Base-by-base conservation (phyloP, 2,888 invertebrate species). In the Stenchaetothrips biformis region DNA sequence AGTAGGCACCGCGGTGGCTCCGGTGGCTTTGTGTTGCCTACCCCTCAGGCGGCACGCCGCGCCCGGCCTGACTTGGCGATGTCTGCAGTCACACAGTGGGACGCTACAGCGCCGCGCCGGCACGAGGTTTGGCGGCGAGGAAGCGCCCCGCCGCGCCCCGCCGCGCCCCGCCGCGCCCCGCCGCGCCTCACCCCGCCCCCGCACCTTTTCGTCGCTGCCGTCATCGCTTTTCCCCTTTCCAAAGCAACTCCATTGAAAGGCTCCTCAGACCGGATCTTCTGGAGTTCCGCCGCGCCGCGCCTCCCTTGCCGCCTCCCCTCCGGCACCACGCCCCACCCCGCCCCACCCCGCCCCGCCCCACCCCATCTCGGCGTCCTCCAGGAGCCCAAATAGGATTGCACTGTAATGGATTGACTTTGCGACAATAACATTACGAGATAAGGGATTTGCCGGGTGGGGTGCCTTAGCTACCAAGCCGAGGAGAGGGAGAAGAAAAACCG, bases 401-500 rank as follows among this genome's bases (percentile, higher is more conserved):
- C 67, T 74, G 67, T 74, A 74, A 74, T 74, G 67, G 67, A 74
- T 74, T 74, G 67, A 74, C 67, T 74, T 74, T 74, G 67, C 67
- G 67, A 74, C 67, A 74, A 74, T 74, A 74, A 74, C 67, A 74
- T 74, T 74, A 74, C 67, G 67, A 74, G 67, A 74, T 74, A 74
- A 74, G 67, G 67, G 67, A 21, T 21, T 16, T 18, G 59, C 18
- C 59, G 0, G 67, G 21, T 53, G 21, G 67, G 67, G 67, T 21
- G 25, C 25, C 67, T 11, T 25, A 4, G 67, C 67, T 4, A 37
- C 37, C 37, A 37, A 1, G 37, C 37, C 37, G 37, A 37, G 37
- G 37, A 37, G 37, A 4, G 37, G 37, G 37, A 37, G 4, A 37
- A 37, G 37, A 37, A 4, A 37, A 37, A 37, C 37, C 37, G 37